Evolutionary conservation across 1,140 invertebrate species (phyloP), one percentile per base, ranked within the genome.

Genomic region (Nymphalis io): DNA sequence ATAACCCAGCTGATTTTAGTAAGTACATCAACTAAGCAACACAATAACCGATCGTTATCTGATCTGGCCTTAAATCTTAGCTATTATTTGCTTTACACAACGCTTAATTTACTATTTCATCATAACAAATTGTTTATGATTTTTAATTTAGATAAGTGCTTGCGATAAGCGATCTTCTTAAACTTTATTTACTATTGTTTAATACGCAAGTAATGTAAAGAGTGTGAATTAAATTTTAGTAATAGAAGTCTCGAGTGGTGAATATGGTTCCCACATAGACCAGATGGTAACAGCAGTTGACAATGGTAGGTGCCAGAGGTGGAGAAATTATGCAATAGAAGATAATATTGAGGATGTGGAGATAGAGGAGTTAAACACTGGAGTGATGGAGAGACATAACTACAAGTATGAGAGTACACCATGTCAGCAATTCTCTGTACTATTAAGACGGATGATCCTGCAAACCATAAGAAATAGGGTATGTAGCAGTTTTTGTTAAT

Each of bases 1-100:
- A 96, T 75, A 97, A 96, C 86, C 96, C 96, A 3, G 96, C 96
- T 3, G 96, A 97, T 89, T 97, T 96, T 81, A 93, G 96, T 96
- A 88, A 94, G 93, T 91, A 15, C 4, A n/a, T 16, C 2, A 0
- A 15, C 21, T 55, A 15, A 15, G 3, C 13, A 55, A 21, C 13
- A 55, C n/a, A 11, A 18, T 10, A 12, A 11, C 11, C 6, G 20
- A 6, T 27, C 4, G 23, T 55, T 20, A 51, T 51, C 46, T 16
- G 46, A 51, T 51, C 46, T 51, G 16, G 12, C 18, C 46, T 18
- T 3, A 20, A 20, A 51, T 11, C 8, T 51, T 11, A 3, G 46
- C 46, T 16, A 51, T 51, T 51, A 51, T 51, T 51, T 33, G 27
- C 27, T 51, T 20, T 20, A 20, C 11, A 18, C 2, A 21, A 16